Conservation (phyloP, 92 coral and sea anemone genomes). For the Palythoa caribaeorum region DNA sequence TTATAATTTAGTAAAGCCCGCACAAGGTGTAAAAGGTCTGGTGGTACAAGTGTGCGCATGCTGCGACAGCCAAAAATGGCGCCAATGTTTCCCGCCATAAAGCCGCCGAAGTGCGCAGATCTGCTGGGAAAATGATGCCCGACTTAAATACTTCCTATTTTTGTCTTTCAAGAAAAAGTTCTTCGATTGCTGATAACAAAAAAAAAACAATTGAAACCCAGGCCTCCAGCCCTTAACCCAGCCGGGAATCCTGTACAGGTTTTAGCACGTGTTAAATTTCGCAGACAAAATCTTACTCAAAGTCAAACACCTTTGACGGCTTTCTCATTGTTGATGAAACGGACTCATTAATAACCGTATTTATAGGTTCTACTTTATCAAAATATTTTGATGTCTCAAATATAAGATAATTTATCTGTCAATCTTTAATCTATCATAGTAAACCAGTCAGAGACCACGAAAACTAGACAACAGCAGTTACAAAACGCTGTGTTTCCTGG, state of each 20-base stretch:
- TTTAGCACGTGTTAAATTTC: too few relatives aligned
- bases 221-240: too few relatives aligned
- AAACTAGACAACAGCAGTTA: not conserved
- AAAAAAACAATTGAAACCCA: not conserved
- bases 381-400: too few relatives aligned
- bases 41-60: not conserved
- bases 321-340: not conserved
- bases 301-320: too few relatives aligned
- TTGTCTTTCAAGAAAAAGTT: not conserved
- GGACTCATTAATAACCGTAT: too few relatives aligned
- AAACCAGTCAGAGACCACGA: not conserved
- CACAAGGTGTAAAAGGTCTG: too few relatives aligned
- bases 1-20: too few relatives aligned
- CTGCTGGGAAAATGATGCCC: not conserved
- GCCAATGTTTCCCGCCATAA: not conserved
- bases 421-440: not conserved
- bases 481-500: not conserved
- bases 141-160: not conserved
- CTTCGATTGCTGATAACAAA: not conserved
- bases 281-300: too few relatives aligned
- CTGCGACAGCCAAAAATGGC: slow-evolving; percentile 18
- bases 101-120: not conserved
- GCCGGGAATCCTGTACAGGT: not conserved
- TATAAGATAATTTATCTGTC: not conserved
- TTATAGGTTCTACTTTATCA: too few relatives aligned